Evolutionary conservation across 2,888 invertebrate species (phyloP).

Genomic region (Lordiphosa fenestrarum): DNA sequence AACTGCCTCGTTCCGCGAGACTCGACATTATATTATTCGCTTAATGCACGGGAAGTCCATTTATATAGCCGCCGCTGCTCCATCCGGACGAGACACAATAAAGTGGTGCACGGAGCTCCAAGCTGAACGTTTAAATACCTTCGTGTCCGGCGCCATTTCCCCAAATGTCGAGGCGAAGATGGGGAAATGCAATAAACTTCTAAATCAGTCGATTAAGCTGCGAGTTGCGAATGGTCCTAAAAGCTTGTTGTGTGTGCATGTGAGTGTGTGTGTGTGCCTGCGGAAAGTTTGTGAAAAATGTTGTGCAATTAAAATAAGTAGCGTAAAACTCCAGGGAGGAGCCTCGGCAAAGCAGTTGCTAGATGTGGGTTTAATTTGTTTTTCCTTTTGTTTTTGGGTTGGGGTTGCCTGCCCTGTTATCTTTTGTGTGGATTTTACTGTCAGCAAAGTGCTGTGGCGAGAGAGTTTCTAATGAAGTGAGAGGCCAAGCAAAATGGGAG

Average conservation of each 20-base stretch:
- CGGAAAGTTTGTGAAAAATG: conserved; percentile 58
- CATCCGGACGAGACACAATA: conserved; percentile 41
- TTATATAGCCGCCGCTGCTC: conserved; percentile 43
- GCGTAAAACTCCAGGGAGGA: conserved; percentile 32
- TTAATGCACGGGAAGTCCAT: conserved; percentile 71
- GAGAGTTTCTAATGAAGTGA: conserved; percentile 27
- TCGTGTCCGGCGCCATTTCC: conserved; percentile 66
- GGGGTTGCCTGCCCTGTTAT: conserved; percentile 29
- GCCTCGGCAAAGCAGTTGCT: conserved; percentile 16
- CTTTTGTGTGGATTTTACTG: conserved; percentile 48
- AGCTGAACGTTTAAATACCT: conserved; percentile 63
- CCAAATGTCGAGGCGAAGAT: conserved; percentile 18
- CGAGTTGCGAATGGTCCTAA: conserved; percentile 44
- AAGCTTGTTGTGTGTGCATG: conserved; percentile 37
- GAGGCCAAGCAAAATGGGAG: conserved; percentile 4
- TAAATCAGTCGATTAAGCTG: conserved; percentile 72
- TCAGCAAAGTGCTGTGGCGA: conserved; percentile 40
- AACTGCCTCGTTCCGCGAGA: conserved; percentile 32
- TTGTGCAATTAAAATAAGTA: conserved; percentile 71
- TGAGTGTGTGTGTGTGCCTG: conserved; percentile 2
- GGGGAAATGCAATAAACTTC: conserved; percentile 68
- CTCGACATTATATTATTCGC: conserved; percentile 43
- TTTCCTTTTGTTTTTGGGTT: background rate
- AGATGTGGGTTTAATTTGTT: conserved; percentile 8
- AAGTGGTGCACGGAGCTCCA: conserved; percentile 32